phyloP scores from a whole-genome alignment of 2,797 vertebrate genomes.

The Onychomys torridus region DNA sequence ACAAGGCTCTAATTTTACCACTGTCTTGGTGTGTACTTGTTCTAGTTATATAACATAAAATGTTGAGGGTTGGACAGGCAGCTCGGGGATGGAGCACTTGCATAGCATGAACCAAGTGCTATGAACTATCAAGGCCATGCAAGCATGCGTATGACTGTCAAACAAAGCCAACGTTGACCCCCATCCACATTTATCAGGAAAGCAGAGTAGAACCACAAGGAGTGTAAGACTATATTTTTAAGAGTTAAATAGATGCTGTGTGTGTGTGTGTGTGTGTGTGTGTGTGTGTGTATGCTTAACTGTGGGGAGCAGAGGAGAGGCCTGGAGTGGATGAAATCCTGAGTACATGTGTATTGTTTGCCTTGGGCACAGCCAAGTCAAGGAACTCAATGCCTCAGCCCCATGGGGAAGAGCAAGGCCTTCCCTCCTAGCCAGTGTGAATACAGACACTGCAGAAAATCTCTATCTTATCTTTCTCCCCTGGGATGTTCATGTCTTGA shows the following conservation, averaged over 20 bases:
- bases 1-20: background rate
- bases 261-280: too few species aligned
- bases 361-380: background rate
- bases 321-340: background rate
- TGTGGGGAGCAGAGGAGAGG: background rate
- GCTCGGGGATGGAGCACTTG: background rate
- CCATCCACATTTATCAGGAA: background rate
- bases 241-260: constrained; percentile 1
- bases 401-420: background rate
- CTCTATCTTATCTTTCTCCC: too few species aligned
- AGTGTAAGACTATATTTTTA: background rate
- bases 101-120: too few species aligned
- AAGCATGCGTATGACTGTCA: background rate
- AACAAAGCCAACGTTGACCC: background rate
- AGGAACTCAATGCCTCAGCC: background rate
- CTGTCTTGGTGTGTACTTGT: background rate
- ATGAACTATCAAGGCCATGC: background rate
- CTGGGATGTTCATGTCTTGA: background rate
- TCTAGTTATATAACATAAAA: background rate
- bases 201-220: background rate
- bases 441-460: background rate
- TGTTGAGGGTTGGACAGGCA: background rate
- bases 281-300: background rate
- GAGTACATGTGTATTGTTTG: background rate
- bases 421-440: background rate